Evolutionary conservation across 1,140 invertebrate species (phyloP), one percentile per base, ranked within the genome.

Genomic region (Anthonomus grandis): DNA sequence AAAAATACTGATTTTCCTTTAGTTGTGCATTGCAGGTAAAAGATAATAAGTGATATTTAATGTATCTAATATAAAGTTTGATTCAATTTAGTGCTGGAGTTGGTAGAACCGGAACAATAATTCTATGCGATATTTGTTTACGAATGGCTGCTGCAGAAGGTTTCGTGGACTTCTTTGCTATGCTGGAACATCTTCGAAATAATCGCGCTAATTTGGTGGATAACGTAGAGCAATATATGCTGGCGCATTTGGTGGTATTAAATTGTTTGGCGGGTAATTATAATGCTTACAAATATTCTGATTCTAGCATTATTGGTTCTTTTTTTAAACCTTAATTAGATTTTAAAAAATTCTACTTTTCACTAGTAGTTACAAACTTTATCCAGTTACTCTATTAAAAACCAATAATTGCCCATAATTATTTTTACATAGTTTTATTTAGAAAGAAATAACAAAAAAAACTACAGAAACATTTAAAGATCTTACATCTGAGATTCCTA

Each of bases 121-220:
- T 93, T 48, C 82, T 88, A 2, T 76, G 91, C 51, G 91, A 93
- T 70, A 82, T 91, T 52, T 78, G 91, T 19, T 74, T 94, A 46
- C 86, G 87, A 67, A 79, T 81, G 58, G 75, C 85, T 21, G 78
- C 77, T 60, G 76, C 79, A 41, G 80, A 80, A 61, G 78, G 78
- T 57, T 81, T 82, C 63, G 80, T 95, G 1, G 91, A 95, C 72
- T 84, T 93, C 12, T 93, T 91, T 68, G 84, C 87, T 59, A 86
- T 87, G 39, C 89, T 95, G 2, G 83, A 87, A 62, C 83, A 88
- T 68, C 80, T 95, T 70, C 76, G 93, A 23, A 80, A 83, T 60
- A 84, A 93, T 69, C 73, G 93, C 54, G 83, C 90, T 52, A 90
- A 89, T 75, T 91, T 94, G 89, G 91, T 94, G 5, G 71, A 73